Evolutionary conservation across 2,888 invertebrate species (phyloP), one percentile per base, ranked within the genome.

Genomic region (Drosophila setosimentum): DNA sequence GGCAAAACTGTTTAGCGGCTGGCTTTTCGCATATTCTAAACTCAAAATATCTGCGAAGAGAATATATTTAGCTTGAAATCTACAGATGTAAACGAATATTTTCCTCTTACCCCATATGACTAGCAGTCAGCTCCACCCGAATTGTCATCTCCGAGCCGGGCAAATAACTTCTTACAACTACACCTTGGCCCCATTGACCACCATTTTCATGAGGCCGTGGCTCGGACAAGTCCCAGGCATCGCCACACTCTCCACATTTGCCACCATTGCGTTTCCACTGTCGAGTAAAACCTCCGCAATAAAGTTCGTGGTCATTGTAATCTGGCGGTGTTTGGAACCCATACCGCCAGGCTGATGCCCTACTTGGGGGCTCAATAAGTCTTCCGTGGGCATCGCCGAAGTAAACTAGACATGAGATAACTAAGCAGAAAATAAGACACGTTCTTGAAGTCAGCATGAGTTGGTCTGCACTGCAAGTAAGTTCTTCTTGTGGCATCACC

Each of bases 261-360:
- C 98, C 98, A 3, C 94, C 95, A 90, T 98, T 98, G 68, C 94
- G 95, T 84, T 95, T 95, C 96, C 97, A 97, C 90, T 97, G 97
- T 59, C 96, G 94, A n/a, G 96, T 94, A 92, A 96, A 97, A 13
- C 98, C 98, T 0, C 98, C 98, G 92, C 98, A 98, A 93, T 96
- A 98, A 6, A 96, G 94, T 91, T 98, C 97, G 92, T 97, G 96
- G 93, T 98, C 98, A 92, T 98, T 97, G 93, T 97, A 98, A 93
- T 98, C 96, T 89, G 96, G 96, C 1, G 97, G 97, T 2, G 97
- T 97, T 91, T 96, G 95, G 93, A 98, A 98, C 68, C 97, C 98
- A 93, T 96, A 97, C 78, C 97, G 95, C 97, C 97, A 98, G 89
- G 97, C 97, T 1, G 97, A 96, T 8, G 97, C 97, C 71, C 98